A percentile compares a stretch with the other conserved stretches of the same genome.
These are phyloP conservation scores for Dryocosmus kuriphilus DNA, from an alignment of 2,888 invertebrate species.

Conservation along the genomic window DNA sequence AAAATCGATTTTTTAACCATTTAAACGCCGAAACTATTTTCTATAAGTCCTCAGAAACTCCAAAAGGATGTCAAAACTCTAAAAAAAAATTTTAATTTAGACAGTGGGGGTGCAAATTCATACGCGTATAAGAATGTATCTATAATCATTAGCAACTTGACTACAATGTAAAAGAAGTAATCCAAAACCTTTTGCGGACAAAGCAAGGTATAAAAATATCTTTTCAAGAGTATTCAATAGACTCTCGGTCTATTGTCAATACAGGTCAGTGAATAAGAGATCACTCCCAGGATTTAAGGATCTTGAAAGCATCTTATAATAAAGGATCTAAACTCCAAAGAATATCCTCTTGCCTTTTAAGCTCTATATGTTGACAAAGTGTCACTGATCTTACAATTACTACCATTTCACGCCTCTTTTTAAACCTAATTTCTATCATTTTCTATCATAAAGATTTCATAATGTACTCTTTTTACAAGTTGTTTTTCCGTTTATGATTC, in stretches of 20 bases:
- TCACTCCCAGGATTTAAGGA: slow-evolving; percentile 15
- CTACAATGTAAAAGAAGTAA: not conserved
- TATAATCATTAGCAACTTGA: not conserved
- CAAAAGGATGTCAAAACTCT: no score
- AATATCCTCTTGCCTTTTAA: slow-evolving; percentile 6
- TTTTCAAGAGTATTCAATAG: slow-evolving; percentile 29
- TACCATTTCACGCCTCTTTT: not conserved
- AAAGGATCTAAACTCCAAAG: not conserved
- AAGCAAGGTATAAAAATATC: slow-evolving; percentile 17
- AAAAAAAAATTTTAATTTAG: no score
- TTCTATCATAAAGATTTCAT: no score
- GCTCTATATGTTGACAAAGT: slow-evolving; percentile 21
- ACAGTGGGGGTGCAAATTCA: no score
- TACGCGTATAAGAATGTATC: no score
- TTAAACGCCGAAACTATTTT: no score
- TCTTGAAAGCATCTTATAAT: not conserved
- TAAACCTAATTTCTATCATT: not conserved
- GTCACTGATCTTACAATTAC: not conserved
- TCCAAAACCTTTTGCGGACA: slow-evolving; percentile 2
- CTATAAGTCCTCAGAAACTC: no score
- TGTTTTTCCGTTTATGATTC: no score
- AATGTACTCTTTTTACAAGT: no score
- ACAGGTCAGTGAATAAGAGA: slow-evolving; percentile 22
- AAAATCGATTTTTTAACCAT: no score
- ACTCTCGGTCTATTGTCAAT: slow-evolving; percentile 1